Evolutionary conservation across 2,888 invertebrate species (phyloP).

Genomic region (Tiliacea citrago): DNA sequence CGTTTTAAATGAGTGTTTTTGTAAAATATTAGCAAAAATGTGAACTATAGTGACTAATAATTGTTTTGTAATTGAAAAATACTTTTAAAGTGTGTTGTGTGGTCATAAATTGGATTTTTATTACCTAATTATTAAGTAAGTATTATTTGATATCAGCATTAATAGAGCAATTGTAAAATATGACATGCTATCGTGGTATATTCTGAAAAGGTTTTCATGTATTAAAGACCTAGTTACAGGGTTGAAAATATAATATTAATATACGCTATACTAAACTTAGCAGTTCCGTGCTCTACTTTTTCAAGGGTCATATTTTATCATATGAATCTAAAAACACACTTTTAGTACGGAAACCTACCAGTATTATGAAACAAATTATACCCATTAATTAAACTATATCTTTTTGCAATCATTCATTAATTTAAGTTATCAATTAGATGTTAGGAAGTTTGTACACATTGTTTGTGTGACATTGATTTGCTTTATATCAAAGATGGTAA

Average conservation of each 20-base stretch:
- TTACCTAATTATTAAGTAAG: slow-evolving; percentile 52
- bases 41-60: slow-evolving; percentile 63
- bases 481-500: not conserved
- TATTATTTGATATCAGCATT: slow-evolving; percentile 17
- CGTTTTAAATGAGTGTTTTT: slow-evolving; percentile 66
- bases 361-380: slow-evolving; percentile 25
- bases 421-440: not conserved
- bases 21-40: slow-evolving; percentile 78
- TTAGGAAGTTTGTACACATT: slow-evolving; percentile 3
- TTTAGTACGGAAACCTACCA: slow-evolving; percentile 37
- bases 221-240: slow-evolving; percentile 21
- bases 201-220: slow-evolving; percentile 18
- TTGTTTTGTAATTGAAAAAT: slow-evolving; percentile 55
- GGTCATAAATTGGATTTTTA: slow-evolving; percentile 62
- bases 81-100: slow-evolving; percentile 61
- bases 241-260: slow-evolving; percentile 21
- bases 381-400: slow-evolving; percentile 34
- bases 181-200: not conserved
- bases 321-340: slow-evolving; percentile 48
- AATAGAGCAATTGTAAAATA: not conserved
- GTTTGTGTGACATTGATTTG: not conserved
- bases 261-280: slow-evolving; percentile 24
- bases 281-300: slow-evolving; percentile 48
- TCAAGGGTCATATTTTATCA: slow-evolving; percentile 54
- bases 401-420: slow-evolving; percentile 27